A percentile compares a stretch with the other conserved stretches of the same genome.
Conservation (phyloP, 2,888 invertebrate genomes). For the Nemoura dubitans region DNA sequence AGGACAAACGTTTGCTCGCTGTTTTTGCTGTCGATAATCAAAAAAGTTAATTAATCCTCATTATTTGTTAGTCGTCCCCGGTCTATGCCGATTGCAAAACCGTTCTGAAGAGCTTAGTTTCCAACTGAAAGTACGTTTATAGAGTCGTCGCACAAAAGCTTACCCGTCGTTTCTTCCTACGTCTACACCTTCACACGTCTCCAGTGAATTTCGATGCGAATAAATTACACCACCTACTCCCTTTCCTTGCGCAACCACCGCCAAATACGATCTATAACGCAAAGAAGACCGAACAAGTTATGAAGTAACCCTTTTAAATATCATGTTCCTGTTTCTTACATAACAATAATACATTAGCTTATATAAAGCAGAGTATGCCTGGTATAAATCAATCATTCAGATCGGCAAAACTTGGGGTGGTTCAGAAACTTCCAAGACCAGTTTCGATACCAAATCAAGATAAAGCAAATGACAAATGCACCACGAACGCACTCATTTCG, state of each 20-base stretch:
- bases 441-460: background rate
- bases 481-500: background rate
- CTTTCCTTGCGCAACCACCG: background rate
- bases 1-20: background rate
- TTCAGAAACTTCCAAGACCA: background rate
- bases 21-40: background rate
- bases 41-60: background rate
- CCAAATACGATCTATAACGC: background rate
- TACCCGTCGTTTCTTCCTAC: background rate
- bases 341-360: background rate
- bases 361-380: background rate
- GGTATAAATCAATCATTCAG: background rate
- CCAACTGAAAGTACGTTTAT: background rate
- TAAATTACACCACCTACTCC: background rate
- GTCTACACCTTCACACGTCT: background rate
- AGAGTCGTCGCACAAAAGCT: background rate
- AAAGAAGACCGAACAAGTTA: background rate
- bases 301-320: background rate
- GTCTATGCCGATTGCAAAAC: background rate
- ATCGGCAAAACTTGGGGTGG: background rate
- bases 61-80: background rate
- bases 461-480: background rate
- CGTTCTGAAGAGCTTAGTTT: background rate
- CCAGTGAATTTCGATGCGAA: background rate
- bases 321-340: background rate